Conservation (phyloP, 2,113 vertebrate genomes). For the Cyanistes caeruleus region DNA sequence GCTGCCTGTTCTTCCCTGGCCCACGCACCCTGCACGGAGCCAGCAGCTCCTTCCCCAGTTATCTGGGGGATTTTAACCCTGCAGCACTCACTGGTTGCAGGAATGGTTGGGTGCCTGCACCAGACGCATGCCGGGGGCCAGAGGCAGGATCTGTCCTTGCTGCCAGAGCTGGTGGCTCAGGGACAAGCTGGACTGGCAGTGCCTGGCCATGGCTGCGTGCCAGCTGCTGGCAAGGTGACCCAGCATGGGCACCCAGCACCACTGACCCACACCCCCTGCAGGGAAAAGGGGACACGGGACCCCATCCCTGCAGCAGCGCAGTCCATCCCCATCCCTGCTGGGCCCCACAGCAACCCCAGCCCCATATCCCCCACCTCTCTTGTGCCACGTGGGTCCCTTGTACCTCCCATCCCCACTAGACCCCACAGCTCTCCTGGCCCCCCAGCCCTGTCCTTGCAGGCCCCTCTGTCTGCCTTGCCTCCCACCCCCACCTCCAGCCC, state of each 20-base stretch:
- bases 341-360: not conserved
- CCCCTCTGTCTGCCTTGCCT: not conserved
- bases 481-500: not conserved
- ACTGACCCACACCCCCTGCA: not conserved
- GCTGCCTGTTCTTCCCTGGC: conserved; percentile 5
- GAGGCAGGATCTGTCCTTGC: not conserved
- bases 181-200: not conserved
- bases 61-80: conserved; percentile 13
- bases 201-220: not conserved
- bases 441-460: not conserved
- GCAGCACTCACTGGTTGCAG: not conserved
- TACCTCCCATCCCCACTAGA: not conserved
- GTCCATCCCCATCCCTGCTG: not conserved
- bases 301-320: not conserved
- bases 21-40: not conserved
- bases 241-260: not conserved
- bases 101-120: not conserved
- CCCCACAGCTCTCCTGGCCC: not conserved
- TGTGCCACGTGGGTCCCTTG: no score
- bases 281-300: fast-evolving
- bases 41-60: conserved; percentile 13
- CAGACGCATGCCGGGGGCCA: fast-evolving
- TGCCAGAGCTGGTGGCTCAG: not conserved
- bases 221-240: conserved; percentile 24
- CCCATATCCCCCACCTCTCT: not conserved